Percentiles rank a stretch among this genome's conserved stretches.
phyloP scores from a whole-genome alignment of 2,888 invertebrate species.

The Sceliomorpha sp. region DNA sequence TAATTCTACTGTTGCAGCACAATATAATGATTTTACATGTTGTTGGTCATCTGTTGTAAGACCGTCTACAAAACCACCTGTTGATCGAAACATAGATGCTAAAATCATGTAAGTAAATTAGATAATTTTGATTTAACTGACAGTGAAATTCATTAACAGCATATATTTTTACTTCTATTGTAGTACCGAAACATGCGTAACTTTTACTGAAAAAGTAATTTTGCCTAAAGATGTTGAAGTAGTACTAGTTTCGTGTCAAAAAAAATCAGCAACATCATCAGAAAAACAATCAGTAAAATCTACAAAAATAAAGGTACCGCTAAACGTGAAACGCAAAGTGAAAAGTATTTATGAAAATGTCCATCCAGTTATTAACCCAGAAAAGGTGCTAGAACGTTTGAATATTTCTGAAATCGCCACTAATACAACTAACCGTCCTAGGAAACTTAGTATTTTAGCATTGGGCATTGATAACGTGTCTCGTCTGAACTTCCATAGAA shows the following conservation, averaged over 20 bases:
- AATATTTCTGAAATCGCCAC: slow-evolving; percentile 44
- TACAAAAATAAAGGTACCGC: slow-evolving; percentile 57
- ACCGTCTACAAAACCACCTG: slow-evolving; percentile 72
- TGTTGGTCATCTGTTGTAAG: slow-evolving; percentile 84
- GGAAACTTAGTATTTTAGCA: slow-evolving; percentile 86
- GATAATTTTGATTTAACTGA: too few species aligned
- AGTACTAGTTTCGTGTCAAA: slow-evolving; percentile 82
- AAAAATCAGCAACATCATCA: slow-evolving; percentile 49
- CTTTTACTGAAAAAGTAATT: slow-evolving; percentile 77
- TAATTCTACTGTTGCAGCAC: slow-evolving; percentile 72
- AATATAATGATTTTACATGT: slow-evolving; percentile 82
- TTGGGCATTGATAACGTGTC: slow-evolving; percentile 94
- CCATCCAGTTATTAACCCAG: slow-evolving; percentile 82
- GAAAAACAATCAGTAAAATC: slow-evolving; percentile 62
- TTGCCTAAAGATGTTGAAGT: slow-evolving; percentile 79
- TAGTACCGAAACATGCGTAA: slow-evolving; percentile 80
- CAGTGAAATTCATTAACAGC: too few species aligned
- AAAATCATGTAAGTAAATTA: slow-evolving; percentile 68
- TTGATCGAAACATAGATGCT: slow-evolving; percentile 68
- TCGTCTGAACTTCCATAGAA: slow-evolving; percentile 87
- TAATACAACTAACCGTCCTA: slow-evolving; percentile 40
- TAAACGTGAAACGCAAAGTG: slow-evolving; percentile 63
- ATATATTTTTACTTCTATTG: neutral
- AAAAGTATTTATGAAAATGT: slow-evolving; percentile 81
- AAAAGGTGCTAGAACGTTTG: slow-evolving; percentile 80